A percentile compares a stretch with the other conserved stretches of the same genome.
Evolutionary conservation across 2,888 invertebrate species (phyloP).

Genomic region (Hyposoter didymator): DNA sequence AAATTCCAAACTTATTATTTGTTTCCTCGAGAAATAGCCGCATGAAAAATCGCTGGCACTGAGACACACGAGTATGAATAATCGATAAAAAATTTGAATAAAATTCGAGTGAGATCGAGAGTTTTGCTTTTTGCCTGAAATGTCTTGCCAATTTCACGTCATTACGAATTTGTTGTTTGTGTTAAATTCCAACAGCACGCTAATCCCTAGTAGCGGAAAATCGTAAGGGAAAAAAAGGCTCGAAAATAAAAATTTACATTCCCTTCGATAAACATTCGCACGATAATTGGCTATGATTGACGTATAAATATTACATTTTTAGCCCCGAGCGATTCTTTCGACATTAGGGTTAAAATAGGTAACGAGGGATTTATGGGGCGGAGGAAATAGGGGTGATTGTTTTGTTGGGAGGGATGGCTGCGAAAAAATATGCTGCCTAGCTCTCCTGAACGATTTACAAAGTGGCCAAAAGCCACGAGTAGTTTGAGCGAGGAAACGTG

Average conservation of each 20-base stretch:
- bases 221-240: neutral
- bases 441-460: slow-evolving; percentile 59
- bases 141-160: neutral
- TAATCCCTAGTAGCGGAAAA: neutral
- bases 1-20: neutral
- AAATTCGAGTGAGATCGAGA: neutral
- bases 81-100: neutral
- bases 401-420: slow-evolving; percentile 35
- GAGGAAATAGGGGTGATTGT: neutral
- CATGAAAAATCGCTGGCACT: neutral
- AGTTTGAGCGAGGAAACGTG: slow-evolving; percentile 47
- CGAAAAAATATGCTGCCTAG: slow-evolving; percentile 48
- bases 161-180: neutral
- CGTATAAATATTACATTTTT: slow-evolving; percentile 19
- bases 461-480: slow-evolving; percentile 22
- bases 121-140: neutral
- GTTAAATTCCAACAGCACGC: neutral
- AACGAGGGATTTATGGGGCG: slow-evolving; percentile 1
- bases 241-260: slow-evolving; percentile 9
- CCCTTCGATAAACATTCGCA: neutral
- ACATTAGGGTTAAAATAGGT: neutral
- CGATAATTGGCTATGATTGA: slow-evolving; percentile 4
- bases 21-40: neutral
- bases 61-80: neutral
- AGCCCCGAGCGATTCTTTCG: slow-evolving; percentile 23